phyloP scores from a whole-genome alignment of 1,140 invertebrate genomes.

The Bombus difficillimus region DNA sequence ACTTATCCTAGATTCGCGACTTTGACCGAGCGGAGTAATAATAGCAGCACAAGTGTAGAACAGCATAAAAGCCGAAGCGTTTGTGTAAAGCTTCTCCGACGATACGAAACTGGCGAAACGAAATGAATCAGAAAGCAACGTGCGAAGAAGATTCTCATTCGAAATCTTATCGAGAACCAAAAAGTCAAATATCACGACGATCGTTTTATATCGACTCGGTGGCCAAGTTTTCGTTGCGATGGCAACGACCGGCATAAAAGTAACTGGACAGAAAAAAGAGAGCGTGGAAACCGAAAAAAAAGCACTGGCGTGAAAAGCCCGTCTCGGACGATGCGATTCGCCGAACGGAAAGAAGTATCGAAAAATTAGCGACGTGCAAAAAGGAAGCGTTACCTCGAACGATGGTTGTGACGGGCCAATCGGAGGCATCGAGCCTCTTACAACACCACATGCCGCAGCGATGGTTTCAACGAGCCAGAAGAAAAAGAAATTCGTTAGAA shows the following conservation, averaged over 20 bases:
- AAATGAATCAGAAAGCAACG: conserved; percentile 3
- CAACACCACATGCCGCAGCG: conserved; percentile 73
- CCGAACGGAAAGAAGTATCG: conserved; percentile 47
- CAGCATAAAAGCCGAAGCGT: conserved; percentile 16
- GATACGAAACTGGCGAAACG: background rate
- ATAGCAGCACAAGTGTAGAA: conserved; percentile 5
- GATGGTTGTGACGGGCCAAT: conserved; percentile 73
- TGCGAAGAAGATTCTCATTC: background rate
- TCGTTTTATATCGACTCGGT: background rate
- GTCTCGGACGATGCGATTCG: conserved; percentile 34
- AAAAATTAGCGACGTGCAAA: conserved; percentile 56
- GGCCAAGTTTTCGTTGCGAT: background rate
- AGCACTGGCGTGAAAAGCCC: conserved; percentile 33
- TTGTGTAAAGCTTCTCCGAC: background rate
- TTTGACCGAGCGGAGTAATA: conserved; percentile 37
- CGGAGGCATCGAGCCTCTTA: conserved; percentile 70
- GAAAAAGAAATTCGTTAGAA: background rate
- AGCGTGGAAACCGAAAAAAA: conserved; percentile 27
- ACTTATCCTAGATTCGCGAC: conserved; percentile 36
- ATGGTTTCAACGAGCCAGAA: background rate
- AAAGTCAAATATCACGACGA: background rate
- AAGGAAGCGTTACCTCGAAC: conserved; percentile 71
- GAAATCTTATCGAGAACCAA: background rate
- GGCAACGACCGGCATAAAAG: background rate
- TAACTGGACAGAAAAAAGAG: background rate